Evolutionary conservation across 2,797 vertebrate genomes (phyloP).

Genomic region (Helarctos malayanus): DNA sequence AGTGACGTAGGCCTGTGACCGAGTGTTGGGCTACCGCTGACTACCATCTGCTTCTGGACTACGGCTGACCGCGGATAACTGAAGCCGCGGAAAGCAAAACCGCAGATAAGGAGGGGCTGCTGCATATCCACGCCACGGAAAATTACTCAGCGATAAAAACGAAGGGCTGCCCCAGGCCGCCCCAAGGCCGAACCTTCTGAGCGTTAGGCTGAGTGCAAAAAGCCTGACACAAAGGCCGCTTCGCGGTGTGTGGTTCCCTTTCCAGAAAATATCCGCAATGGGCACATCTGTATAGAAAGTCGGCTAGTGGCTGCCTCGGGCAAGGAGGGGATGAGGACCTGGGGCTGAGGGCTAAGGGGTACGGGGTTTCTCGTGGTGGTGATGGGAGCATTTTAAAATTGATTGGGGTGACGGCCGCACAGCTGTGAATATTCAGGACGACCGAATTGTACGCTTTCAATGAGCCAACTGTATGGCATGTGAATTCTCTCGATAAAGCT

Average conservation of each 20-base stretch:
- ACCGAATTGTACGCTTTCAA: neutral
- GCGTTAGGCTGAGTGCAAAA: neutral
- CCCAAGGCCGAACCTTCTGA: neutral
- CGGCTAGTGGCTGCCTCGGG: neutral
- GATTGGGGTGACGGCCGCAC: neutral
- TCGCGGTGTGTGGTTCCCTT: neutral
- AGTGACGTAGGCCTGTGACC: neutral
- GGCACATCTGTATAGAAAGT: neutral
- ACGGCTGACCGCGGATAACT: neutral
- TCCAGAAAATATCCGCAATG: neutral
- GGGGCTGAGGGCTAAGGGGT: neutral
- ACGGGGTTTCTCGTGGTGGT: neutral
- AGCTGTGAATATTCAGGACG: neutral
- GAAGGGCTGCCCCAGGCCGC: neutral
- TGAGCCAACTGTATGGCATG: neutral
- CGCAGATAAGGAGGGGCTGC: neutral
- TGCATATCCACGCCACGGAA: neutral
- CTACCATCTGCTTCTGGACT: neutral
- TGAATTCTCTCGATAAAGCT: constrained; percentile 1
- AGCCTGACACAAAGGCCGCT: neutral
- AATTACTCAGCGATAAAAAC: neutral
- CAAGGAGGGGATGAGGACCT: neutral
- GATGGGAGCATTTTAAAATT: neutral
- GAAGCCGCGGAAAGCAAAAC: neutral
- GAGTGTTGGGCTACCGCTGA: neutral